These are phyloP conservation scores for Diplolepis rosae DNA, from an alignment of 2,888 invertebrate species.

Conservation along the genomic window DNA sequence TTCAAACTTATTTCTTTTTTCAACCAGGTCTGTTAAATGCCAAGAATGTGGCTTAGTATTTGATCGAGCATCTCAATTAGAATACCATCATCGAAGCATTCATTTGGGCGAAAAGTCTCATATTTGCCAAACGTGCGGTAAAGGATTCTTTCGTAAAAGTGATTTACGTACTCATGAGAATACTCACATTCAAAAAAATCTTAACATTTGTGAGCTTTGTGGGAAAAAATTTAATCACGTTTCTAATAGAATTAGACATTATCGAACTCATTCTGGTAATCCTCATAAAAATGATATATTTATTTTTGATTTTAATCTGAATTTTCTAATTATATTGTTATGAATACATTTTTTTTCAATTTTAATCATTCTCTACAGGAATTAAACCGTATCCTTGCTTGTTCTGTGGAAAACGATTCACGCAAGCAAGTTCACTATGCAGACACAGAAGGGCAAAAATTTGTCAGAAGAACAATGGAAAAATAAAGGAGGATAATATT, in stretches of 20 bases:
- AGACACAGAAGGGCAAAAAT: conserved; percentile 65
- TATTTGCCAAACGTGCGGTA: conserved; percentile 67
- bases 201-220: conserved; percentile 70
- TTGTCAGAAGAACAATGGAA: conserved; percentile 58
- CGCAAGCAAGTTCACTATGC: conserved; percentile 64
- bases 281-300: neutral
- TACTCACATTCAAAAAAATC: conserved; percentile 71
- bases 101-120: conserved; percentile 68
- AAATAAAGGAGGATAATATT: conserved; percentile 37
- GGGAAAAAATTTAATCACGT: conserved; percentile 72
- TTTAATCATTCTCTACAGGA: conserved; percentile 51
- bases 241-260: conserved; percentile 71
- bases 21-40: conserved; percentile 61
- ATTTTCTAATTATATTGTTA: too few species aligned
- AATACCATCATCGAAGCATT: conserved; percentile 66
- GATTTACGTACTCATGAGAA: conserved; percentile 72
- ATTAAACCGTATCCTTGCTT: conserved; percentile 69
- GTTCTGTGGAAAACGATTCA: conserved; percentile 66
- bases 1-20: neutral
- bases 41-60: conserved; percentile 62
- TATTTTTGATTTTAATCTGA: neutral
- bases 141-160: conserved; percentile 68
- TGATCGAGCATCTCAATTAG: conserved; percentile 67
- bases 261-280: conserved; percentile 71
- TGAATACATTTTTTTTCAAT: neutral